These are phyloP conservation scores for Euclidia mi DNA, from an alignment of 2,888 invertebrate species.

Conservation along the genomic window DNA sequence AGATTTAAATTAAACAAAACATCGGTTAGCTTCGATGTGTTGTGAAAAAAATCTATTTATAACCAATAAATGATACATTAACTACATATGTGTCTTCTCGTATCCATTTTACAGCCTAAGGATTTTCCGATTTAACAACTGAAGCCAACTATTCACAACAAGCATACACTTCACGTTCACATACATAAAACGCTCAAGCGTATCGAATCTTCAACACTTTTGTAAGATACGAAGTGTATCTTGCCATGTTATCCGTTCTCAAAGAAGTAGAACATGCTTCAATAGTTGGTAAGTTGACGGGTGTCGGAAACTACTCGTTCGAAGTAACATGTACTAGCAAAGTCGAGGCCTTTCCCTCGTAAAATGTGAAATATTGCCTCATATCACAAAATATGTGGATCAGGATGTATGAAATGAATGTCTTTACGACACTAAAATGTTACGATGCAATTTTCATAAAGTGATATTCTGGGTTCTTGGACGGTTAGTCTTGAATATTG, in stretches of 20 bases:
- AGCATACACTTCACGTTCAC: background rate
- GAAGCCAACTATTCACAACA: background rate
- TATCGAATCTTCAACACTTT: background rate
- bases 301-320: constrained; percentile 39
- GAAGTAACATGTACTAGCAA: constrained; percentile 30
- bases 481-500: constrained; percentile 8
- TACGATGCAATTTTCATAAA: constrained; percentile 59
- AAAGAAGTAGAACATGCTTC: constrained; percentile 34
- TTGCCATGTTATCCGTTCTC: constrained; percentile 13
- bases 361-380: constrained; percentile 55
- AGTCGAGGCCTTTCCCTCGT: constrained; percentile 40
- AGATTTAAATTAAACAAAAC: too few relatives aligned
- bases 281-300: constrained; percentile 38
- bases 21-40: too few relatives aligned
- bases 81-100: too few relatives aligned
- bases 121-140: too few relatives aligned
- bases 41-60: too few relatives aligned
- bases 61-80: too few relatives aligned
- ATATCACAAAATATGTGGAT: constrained; percentile 46
- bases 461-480: constrained; percentile 32
- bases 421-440: constrained; percentile 56
- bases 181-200: too few relatives aligned
- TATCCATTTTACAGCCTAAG: too few relatives aligned
- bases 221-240: constrained; percentile 5
- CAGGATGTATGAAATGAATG: constrained; percentile 52